Evolutionary conservation across 2,113 vertebrate genomes (phyloP).

Genomic region (Pollachius pollachius): DNA sequence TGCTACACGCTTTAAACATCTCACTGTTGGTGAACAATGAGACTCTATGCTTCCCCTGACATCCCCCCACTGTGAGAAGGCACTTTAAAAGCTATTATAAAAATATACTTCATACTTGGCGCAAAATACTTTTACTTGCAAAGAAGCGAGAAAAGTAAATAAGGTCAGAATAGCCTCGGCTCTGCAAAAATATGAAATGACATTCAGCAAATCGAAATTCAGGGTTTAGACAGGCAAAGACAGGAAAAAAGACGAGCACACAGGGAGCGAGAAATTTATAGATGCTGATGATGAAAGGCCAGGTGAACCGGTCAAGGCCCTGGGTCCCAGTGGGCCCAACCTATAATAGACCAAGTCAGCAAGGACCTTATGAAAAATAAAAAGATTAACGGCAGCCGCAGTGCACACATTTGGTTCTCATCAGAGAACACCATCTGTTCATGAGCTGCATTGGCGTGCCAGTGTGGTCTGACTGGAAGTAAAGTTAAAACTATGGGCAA

Average conservation of each 20-base stretch:
- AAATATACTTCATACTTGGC: conserved; percentile 38
- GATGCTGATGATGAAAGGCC: neutral
- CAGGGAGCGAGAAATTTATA: conserved; percentile 12
- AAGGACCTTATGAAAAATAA: conserved; percentile 26
- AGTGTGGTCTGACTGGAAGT: neutral
- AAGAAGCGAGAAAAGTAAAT: conserved; percentile 18
- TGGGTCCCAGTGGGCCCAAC: conserved; percentile 16
- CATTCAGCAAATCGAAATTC: conserved; percentile 12
- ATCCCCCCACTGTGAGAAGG: conserved; percentile 36
- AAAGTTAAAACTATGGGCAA: neutral
- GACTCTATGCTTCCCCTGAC: conserved; percentile 39
- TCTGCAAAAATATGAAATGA: conserved; percentile 24
- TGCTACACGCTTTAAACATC: conserved; percentile 54
- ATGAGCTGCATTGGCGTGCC: conserved; percentile 1
- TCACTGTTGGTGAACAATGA: conserved; percentile 50
- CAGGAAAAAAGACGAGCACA: conserved; percentile 9
- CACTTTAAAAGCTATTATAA: conserved; percentile 63
- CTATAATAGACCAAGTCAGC: conserved; percentile 35
- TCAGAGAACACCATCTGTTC: conserved; percentile 36
- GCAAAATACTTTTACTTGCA: conserved; percentile 30
- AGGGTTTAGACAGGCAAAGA: conserved; percentile 24
- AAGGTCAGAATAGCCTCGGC: conserved; percentile 12
- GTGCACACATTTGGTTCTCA: conserved; percentile 29
- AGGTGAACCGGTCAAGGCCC: conserved; percentile 33
- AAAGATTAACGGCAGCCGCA: conserved; percentile 40